Evolutionary conservation across 2,797 vertebrate genomes (phyloP).

Genomic region (Ibycter americanus): DNA sequence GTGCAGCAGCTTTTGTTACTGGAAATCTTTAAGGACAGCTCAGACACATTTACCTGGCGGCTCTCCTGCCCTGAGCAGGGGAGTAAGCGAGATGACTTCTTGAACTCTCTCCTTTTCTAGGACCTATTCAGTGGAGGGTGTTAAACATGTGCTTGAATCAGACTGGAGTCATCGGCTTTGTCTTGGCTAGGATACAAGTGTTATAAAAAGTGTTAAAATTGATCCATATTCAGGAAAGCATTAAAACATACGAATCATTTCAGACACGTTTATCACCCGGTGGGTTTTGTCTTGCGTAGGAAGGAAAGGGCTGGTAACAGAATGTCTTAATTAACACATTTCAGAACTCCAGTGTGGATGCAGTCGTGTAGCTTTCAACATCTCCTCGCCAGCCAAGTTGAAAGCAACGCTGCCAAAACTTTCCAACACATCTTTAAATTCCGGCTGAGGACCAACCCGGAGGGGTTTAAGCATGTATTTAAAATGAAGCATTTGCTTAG

Average conservation of each 20-base stretch:
- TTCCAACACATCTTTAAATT: slow-evolving; percentile 20
- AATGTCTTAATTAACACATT: slow-evolving; percentile 57
- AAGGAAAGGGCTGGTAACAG: slow-evolving; percentile 42
- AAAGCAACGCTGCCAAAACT: slow-evolving; percentile 14
- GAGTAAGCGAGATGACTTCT: neutral
- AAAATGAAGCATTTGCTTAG: neutral
- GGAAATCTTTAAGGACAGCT: neutral
- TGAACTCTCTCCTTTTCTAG: neutral
- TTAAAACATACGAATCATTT: slow-evolving; percentile 5
- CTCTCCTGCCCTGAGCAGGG: neutral
- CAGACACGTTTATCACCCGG: neutral
- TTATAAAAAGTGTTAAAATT: slow-evolving; percentile 36
- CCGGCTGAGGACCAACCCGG: neutral
- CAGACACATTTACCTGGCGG: neutral
- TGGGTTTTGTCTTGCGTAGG: slow-evolving; percentile 47
- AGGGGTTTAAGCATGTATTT: neutral
- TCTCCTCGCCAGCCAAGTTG: slow-evolving; percentile 5
- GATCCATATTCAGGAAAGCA: slow-evolving; percentile 38
- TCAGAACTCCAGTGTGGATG: slow-evolving; percentile 32
- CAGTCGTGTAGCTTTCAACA: neutral
- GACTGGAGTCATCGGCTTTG: neutral
- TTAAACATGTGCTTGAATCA: neutral
- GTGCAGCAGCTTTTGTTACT: neutral
- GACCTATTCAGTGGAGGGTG: neutral
- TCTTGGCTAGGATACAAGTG: neutral